Base-by-base conservation (phyloP, 1,140 invertebrate genomes). In the Ladona fulva region DNA sequence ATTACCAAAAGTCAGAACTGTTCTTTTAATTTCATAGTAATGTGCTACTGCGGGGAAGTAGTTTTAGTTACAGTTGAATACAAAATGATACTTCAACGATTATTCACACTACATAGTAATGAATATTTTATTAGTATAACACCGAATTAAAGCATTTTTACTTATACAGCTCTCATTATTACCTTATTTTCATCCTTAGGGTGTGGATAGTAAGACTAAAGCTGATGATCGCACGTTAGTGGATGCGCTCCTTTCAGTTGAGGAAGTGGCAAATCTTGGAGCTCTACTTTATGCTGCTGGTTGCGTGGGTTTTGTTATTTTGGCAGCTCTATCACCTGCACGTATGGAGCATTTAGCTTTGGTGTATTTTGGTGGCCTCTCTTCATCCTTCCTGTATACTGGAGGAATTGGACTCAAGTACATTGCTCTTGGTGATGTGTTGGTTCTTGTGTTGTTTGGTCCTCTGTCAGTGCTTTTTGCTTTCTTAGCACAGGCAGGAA, bases 341-440 rank as follows among this genome's bases (percentile, higher is more conserved):
- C 92, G 92, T 84, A 94, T 97, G 92, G 95, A 97, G 85, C 95
- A 97, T 84, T 86, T 98, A 79, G 96, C 96, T 1, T 85, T 98
- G 11, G 92, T 97, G 0, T 98, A 97, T 83, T 98, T 98, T 86
- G 95, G 96, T 77, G 97, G 96, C 0, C 83, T 98, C 73, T 97
- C 95, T n/a, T 95, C 94, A n/a, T 96, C 94, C 77, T 97, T 97
- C 86, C 85, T 98, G 6, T 94, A 95, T 80, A 97, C 95, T 0
- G 95, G 95, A 74, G 95, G 96, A n/a, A 94, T 95, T 82, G 96
- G 95, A 75, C 89, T 97, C 44, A 97, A 97, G 84, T 97, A 97
- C 81, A 96, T 97, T 81, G 95, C 94, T 6, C 85, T 97, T 25
- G 95, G 96, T 66, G 96, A 97, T 86, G 90, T 97, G 37, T 85